These are phyloP conservation scores for Picathartes gymnocephalus DNA, from an alignment of 2,113 vertebrate genomes.

Conservation along the genomic window DNA sequence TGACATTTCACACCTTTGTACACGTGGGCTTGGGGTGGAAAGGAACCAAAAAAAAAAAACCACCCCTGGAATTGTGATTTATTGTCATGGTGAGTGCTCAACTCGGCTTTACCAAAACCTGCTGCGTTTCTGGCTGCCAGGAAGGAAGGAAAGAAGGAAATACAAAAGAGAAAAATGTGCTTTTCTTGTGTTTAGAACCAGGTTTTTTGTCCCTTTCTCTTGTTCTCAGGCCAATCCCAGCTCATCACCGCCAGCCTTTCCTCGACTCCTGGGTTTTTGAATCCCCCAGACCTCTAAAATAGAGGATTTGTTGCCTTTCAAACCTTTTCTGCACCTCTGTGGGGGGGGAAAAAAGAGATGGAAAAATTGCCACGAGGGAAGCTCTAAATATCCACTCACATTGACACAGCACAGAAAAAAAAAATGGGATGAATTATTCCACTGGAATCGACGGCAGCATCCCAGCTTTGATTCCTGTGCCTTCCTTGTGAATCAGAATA, in stretches of 20 bases:
- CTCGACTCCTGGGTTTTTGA: background rate
- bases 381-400: background rate
- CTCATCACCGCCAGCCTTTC: background rate
- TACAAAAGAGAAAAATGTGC: slow-evolving; percentile 21
- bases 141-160: background rate
- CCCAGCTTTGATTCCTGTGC: background rate
- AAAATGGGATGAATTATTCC: background rate
- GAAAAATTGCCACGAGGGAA: background rate
- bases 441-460: background rate
- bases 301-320: background rate
- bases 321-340: background rate
- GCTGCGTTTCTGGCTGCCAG: slow-evolving; percentile 5
- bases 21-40: background rate
- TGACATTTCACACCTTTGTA: slow-evolving; percentile 9
- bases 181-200: background rate
- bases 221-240: background rate
- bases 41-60: background rate
- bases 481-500: background rate
- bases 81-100: background rate
- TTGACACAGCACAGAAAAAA: background rate
- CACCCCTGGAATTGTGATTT: background rate
- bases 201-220: background rate
- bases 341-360: background rate
- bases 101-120: background rate
- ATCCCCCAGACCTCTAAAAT: background rate